Base-by-base conservation (phyloP, 2,888 invertebrate genomes). In the Drosophila tanythrix region DNA sequence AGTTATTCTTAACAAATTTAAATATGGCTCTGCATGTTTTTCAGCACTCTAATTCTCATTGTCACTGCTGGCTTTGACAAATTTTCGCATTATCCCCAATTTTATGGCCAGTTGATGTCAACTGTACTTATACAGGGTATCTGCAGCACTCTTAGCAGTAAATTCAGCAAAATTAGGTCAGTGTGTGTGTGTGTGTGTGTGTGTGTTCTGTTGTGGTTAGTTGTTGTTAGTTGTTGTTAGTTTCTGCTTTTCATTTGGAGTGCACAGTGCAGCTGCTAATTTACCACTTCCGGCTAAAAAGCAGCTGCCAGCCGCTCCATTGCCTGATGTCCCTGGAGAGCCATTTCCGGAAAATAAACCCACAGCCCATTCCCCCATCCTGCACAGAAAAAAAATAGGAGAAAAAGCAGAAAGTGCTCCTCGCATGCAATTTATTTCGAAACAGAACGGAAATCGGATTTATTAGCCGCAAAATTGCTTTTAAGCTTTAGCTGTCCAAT, bases 391-490 rank as follows among this genome's bases (percentile, higher is more conserved):
- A 36, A 52, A 33, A n/a, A 10, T 18, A 2, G 21, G 10, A 21
- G 21, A 64, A 52, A 51, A 46, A 61, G 15, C 27, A 27, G 15
- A 15, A 8, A 46, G 46, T 27, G 15, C 43, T 52, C 51, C 53
- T 71, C 59, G 70, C 71, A 63, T 74, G 78, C 89, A 89, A 91
- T 92, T 91, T 91, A 92, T 92, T 87, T 89, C 79, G 89, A 90
- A 90, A 83, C 87, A 76, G 79, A 87, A 86, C 83, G 91, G 88
- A 91, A 92, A 91, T 92, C 90, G 90, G 90, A 92, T 92, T 92
- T 92, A 92, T 92, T 92, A 91, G 91, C 92, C 91, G 83, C 91
- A 92, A 92, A 92, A 92, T 92, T 92, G 92, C 88, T 88, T 91
- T 91, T 88, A 89, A 88, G 90, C 87, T 71, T 85, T 70, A 56